phyloP scores from a whole-genome alignment of 2,797 vertebrate species.

The Craterocephalus amniculus region DNA sequence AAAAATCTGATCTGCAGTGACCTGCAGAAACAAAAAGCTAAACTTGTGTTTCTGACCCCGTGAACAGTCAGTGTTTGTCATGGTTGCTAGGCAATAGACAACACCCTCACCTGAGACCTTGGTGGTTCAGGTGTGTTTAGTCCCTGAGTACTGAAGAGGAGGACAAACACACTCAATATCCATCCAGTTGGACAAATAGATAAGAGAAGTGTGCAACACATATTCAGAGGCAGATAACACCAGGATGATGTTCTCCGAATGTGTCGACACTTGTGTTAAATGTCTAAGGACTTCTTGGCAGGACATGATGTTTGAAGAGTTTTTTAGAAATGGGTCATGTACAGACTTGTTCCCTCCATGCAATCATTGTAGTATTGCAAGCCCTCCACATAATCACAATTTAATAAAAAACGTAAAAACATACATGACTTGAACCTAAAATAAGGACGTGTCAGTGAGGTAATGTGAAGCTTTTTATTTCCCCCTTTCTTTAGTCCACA shows the following conservation, averaged over 20 bases:
- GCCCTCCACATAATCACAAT: conserved; percentile 38
- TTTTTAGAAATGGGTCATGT: conserved; percentile 59
- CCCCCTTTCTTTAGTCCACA: background rate
- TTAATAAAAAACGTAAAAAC: conserved; percentile 34
- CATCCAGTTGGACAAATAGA: conserved; percentile 11
- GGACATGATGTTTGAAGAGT: conserved; percentile 54
- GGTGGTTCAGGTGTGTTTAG: conserved; percentile 57
- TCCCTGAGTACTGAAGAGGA: conserved; percentile 50
- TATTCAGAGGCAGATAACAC: conserved; percentile 15
- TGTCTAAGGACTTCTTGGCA: conserved; percentile 34
- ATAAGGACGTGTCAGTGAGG: conserved; percentile 10
- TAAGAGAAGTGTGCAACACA: conserved; percentile 1
- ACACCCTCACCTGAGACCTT: conserved; percentile 70
- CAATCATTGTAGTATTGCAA: conserved; percentile 26
- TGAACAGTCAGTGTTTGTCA: conserved; percentile 49
- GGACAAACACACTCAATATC: conserved; percentile 43
- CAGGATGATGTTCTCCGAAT: background rate
- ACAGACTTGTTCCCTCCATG: conserved; percentile 53
- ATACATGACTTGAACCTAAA: conserved; percentile 17
- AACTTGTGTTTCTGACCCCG: conserved; percentile 38
- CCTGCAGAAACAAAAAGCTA: conserved; percentile 41
- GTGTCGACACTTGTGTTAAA: conserved; percentile 28
- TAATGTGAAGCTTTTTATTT: background rate
- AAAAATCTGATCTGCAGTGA: conserved; percentile 40
- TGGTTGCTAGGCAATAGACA: conserved; percentile 62